These are phyloP conservation scores for Trinectes maculatus DNA, from an alignment of 2,113 vertebrate genomes.

Conservation along the genomic window DNA sequence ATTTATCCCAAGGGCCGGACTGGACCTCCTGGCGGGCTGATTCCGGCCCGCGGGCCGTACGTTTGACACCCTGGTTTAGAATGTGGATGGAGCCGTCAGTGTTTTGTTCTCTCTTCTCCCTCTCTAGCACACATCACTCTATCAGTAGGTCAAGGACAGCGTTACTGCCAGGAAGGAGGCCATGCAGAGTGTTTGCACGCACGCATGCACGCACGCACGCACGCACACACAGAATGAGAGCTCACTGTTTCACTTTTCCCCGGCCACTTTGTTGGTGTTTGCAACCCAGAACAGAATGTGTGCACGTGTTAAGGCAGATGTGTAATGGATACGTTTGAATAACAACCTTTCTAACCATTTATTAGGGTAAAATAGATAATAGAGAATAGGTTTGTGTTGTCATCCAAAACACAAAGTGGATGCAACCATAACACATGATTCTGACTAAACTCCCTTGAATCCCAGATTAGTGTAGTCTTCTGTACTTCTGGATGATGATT, in stretches of 20 bases:
- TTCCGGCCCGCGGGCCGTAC: too few relatives aligned
- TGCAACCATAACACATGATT: too few relatives aligned
- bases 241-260: slow-evolving; percentile 11
- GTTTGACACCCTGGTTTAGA: neutral
- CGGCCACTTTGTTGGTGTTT: slow-evolving; percentile 27
- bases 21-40: too few relatives aligned
- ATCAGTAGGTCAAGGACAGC: slow-evolving; percentile 69
- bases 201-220: neutral
- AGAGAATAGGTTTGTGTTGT: too few relatives aligned
- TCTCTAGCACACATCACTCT: slow-evolving; percentile 30
- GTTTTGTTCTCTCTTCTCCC: slow-evolving; percentile 25
- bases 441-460: too few relatives aligned
- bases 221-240: neutral
- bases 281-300: slow-evolving; percentile 27
- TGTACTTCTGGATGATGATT: too few relatives aligned
- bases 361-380: too few relatives aligned
- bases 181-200: slow-evolving; percentile 34
- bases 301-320: slow-evolving; percentile 4
- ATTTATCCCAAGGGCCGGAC: too few relatives aligned
- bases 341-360: too few relatives aligned
- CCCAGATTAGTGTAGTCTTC: too few relatives aligned
- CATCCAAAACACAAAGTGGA: neutral
- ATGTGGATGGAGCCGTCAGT: slow-evolving; percentile 3
- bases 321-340: too few relatives aligned
- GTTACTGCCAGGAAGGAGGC: slow-evolving; percentile 54